Evolutionary conservation across 2,797 vertebrate genomes (phyloP).

Genomic region (Novumbra hubbsi): DNA sequence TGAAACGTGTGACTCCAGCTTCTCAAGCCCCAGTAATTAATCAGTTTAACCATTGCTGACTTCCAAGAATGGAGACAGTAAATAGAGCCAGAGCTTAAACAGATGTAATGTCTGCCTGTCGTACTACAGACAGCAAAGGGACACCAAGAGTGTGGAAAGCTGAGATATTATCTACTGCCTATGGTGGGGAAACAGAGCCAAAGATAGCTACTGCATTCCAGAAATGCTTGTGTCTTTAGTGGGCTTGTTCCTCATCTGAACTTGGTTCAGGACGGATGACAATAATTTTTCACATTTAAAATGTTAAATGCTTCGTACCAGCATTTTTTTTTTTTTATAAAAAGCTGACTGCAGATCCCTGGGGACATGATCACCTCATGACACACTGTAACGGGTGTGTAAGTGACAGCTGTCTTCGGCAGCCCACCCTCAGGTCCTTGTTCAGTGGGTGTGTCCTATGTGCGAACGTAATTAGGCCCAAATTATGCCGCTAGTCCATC

Average conservation of each 20-base stretch:
- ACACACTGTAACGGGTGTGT: neutral
- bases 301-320: neutral
- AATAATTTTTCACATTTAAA: neutral
- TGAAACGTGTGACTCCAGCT: too few relatives aligned
- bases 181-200: neutral
- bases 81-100: neutral
- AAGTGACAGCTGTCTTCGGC: conserved; percentile 36
- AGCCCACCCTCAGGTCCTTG: conserved; percentile 22
- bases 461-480: conserved; percentile 33
- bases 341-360: conserved; percentile 4
- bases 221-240: neutral
- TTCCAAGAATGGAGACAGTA: neutral
- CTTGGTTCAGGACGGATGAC: neutral
- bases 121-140: neutral
- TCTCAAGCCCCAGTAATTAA: neutral
- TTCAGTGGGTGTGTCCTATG: conserved; percentile 14
- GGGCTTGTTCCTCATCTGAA: neutral
- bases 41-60: neutral
- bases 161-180: neutral
- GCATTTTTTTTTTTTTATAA: neutral
- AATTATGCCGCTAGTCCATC: conserved; percentile 26
- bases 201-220: too few relatives aligned
- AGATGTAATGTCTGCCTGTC: neutral
- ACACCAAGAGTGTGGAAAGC: neutral
- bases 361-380: neutral